Base-by-base conservation (phyloP, 2,797 vertebrate genomes). In the Spizella passerina region DNA sequence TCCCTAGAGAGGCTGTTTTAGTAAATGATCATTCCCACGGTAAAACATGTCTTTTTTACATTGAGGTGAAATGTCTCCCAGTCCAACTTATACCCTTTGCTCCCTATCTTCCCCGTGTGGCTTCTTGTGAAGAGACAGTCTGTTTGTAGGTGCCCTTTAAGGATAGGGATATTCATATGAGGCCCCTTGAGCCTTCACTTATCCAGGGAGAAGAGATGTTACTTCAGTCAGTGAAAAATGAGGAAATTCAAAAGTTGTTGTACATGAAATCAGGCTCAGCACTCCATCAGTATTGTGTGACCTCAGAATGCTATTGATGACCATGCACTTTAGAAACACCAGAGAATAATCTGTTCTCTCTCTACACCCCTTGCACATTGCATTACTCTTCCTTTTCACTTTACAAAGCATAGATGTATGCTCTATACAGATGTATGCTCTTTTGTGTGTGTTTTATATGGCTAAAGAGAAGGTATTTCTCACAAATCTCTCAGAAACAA, bases 81-180 rank as follows among this genome's bases (percentile, higher is more conserved):
- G 2, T 71, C 16, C 18, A 52, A 16, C 10, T 63, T 50, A 14
- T 14, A 10, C 13, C 23, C 0, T 0, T 27, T 70, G 13, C 14
- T 26, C 5, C 32, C 73, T 83, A 26, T 55, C 57, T 75, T 44
- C 14, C 19, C 24, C 17, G 2, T 16, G 29, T 44, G 43, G 7
- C 12, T 66, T 9, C 13, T 75, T 55, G 6, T 39, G 70, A 63
- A 55, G 34, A 53, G 7, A 63, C 0, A 0, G 2, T 57, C 8
- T 29, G 7, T 41, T 70, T 70, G 24, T 19, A 81, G 27, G 6
- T 53, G 8, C 9, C 6, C 21, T 89, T 16, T 34, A 65, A 57
- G 38, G 34, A 23, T 2, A 26, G 10, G 14, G 10, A 46, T 22
- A 46, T 14, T 50, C 22, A 44, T 44, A 22, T 32, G 17, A 72